Base-by-base conservation (phyloP, 1,140 invertebrate species). In the Ylistrum balloti region DNA sequence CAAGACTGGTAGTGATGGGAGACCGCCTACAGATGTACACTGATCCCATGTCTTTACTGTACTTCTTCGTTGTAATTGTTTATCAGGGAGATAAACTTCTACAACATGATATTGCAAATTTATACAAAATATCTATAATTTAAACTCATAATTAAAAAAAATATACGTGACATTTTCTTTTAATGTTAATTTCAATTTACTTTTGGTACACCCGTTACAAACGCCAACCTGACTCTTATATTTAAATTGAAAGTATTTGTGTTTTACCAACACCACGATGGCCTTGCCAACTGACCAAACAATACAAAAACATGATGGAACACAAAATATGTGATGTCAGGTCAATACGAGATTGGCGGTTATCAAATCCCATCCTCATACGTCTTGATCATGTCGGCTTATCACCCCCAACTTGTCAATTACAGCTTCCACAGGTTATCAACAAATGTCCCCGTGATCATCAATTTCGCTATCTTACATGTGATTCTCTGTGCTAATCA, bases 401-500 rank as follows among this genome's bases (percentile, higher is more conserved):
- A 74, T 74, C 56, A 74, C 56, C 56, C 56, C 56, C 56, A 74
- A 74, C 56, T 74, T 74, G 56, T 74, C 56, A 74, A 74, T 74
- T 74, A 74, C 56, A 74, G 17, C 56, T 74, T n/a, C 0, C 28
- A 74, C 56, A 74, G 56, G 56, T 74, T 74, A 74, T 74, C 56
- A 7, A 74, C 56, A 74, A 74, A 74, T 74, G 56, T 74, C 56
- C 28, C 56, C 56, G 28, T n/a, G 56, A 22, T 74, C 56, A 74
- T 74, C 56, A 74, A 74, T 74, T 28, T 1, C 56, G n/a, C n/a
- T 74, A 74, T 74, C 56, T 74, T 28, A 28, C 56, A n/a, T 28
- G 56, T 74, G 56, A 74, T 74, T 74, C 56, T n/a, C 56, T 9
- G n/a, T 1, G 56, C 56, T 74, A 74, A 74, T 74, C 56, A 74